Evolutionary conservation across 2,113 vertebrate genomes (phyloP).

Genomic region (cat (Felis catus)): DNA sequence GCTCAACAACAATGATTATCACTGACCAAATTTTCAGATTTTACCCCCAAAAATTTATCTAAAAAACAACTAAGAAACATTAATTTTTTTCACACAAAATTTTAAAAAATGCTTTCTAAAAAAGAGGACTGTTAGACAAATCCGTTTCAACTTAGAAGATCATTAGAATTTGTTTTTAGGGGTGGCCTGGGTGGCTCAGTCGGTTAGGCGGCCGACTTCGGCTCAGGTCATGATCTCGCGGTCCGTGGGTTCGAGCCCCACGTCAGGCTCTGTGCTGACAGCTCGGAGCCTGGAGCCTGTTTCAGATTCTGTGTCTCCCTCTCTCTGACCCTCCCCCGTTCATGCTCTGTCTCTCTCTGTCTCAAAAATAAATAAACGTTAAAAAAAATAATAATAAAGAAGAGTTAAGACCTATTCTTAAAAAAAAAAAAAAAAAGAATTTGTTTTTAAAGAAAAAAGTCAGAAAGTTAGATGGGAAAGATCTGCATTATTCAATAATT

Average conservation of each 20-base stretch:
- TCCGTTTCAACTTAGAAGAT: not conserved
- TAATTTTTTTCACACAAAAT: conserved; percentile 6
- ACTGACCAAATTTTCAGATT: not conserved
- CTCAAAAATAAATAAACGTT: no score
- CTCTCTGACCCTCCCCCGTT: no score
- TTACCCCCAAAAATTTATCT: not conserved
- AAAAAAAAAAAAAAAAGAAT: not conserved
- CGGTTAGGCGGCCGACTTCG: no score
- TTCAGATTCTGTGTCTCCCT: no score
- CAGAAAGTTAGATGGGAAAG: not conserved
- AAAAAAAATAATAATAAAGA: no score
- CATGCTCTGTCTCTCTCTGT: no score
- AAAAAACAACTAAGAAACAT: not conserved
- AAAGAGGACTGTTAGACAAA: not conserved
- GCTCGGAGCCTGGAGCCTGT: no score
- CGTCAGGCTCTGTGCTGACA: no score
- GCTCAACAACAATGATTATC: not conserved
- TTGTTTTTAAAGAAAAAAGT: not conserved
- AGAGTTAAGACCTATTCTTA: no score
- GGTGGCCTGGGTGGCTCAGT: no score
- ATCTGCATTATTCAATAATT: not conserved
- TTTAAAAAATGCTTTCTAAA: not conserved
- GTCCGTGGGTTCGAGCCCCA: no score
- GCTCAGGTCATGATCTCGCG: no score
- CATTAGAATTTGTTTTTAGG: not conserved